Percentiles rank a stretch among this genome's conserved stretches.
Evolutionary conservation across 2,888 invertebrate genomes (phyloP).

Genomic region (Papilio demoleus): DNA sequence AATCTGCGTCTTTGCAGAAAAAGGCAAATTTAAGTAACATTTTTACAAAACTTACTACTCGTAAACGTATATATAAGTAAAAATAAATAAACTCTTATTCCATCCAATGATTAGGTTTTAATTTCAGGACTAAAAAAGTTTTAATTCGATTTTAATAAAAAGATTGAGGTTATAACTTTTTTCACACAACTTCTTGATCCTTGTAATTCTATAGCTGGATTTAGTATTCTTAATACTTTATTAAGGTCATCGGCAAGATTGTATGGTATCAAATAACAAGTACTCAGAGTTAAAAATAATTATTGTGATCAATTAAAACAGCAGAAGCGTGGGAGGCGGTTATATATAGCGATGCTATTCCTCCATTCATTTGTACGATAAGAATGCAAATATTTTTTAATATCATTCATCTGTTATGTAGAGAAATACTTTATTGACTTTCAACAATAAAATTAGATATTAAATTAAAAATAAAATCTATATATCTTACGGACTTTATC

Average conservation of each 20-base stretch:
- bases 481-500: not conserved
- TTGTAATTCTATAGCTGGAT: not conserved
- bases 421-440: no score
- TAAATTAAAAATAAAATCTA: no score
- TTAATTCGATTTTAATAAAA: no score
- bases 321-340: conserved; percentile 53
- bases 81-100: not conserved
- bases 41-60: no score
- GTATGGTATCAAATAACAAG: conserved; percentile 20
- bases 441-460: no score
- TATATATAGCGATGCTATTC: conserved; percentile 56
- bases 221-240: conserved; percentile 1
- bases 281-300: conserved; percentile 22
- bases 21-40: not conserved
- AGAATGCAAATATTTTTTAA: conserved; percentile 13
- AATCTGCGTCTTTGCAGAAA: conserved; percentile 1
- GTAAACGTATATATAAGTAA: no score
- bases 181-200: not conserved
- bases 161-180: not conserved
- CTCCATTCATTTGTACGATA: conserved; percentile 20
- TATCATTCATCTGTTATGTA: not conserved
- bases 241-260: not conserved
- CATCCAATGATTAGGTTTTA: not conserved
- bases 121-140: no score
- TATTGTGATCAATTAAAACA: conserved; percentile 50